phyloP scores from a whole-genome alignment of 2,113 vertebrate genomes.

The Catagonus wagneri region DNA sequence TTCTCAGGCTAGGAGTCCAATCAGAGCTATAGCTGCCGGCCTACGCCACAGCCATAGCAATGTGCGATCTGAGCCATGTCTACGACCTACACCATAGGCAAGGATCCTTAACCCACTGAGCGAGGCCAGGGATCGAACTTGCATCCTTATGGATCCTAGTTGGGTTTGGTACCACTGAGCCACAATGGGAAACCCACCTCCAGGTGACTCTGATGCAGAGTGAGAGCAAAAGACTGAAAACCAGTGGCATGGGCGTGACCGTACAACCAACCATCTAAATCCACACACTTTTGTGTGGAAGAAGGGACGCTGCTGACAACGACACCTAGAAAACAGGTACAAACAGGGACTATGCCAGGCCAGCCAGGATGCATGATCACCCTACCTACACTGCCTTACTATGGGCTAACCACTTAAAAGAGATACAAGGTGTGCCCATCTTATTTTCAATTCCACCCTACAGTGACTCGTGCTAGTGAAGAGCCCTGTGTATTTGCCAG shows the following conservation, averaged over 20 bases:
- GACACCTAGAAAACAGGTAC: background rate
- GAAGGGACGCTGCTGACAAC: background rate
- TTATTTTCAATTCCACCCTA: background rate
- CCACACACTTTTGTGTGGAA: background rate
- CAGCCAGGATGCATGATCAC: background rate
- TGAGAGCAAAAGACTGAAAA: background rate
- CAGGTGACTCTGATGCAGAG: background rate
- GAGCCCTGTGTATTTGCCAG: background rate
- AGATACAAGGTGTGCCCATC: background rate
- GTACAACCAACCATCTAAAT: background rate
- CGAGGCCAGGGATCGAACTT: too few relatives aligned
- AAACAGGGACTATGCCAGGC: background rate
- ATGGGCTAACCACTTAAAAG: background rate
- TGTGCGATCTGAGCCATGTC: too few relatives aligned
- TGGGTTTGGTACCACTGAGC: too few relatives aligned
- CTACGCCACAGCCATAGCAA: too few relatives aligned
- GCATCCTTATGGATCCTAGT: too few relatives aligned
- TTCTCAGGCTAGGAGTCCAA: too few relatives aligned
- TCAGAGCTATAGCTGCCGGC: too few relatives aligned
- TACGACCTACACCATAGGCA: too few relatives aligned
- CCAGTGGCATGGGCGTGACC: background rate
- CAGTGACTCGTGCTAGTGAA: background rate
- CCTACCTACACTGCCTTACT: background rate
- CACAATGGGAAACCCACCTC: background rate
- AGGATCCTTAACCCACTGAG: too few relatives aligned